Evolutionary conservation across 2,113 vertebrate genomes (phyloP).

Genomic region (Sterrhoptilus dennistouni): DNA sequence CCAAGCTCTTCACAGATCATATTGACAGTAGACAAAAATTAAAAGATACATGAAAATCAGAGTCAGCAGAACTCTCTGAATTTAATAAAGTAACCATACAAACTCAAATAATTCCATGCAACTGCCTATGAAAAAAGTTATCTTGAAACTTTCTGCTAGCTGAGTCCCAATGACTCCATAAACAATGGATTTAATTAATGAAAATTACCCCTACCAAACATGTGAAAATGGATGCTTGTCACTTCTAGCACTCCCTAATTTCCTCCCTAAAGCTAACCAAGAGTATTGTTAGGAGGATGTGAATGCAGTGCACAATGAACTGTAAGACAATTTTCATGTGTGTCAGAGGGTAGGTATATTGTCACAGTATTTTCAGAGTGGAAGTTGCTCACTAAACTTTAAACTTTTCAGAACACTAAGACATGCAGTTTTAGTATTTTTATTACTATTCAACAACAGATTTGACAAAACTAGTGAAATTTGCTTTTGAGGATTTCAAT

Average conservation of each 20-base stretch:
- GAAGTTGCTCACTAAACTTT: not conserved
- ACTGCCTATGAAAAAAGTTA: not conserved
- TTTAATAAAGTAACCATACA: constrained; percentile 43
- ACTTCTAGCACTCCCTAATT: constrained; percentile 38
- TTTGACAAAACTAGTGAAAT: not conserved
- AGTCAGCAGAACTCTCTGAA: constrained; percentile 49
- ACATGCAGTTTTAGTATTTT: not conserved
- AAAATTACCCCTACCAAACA: constrained; percentile 47
- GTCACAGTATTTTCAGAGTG: not conserved
- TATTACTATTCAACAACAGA: not conserved
- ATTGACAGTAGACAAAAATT: constrained; percentile 57
- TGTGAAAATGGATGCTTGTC: constrained; percentile 45
- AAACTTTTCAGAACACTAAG: not conserved
- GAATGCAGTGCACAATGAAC: not conserved
- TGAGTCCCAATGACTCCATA: constrained; percentile 37
- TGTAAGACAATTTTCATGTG: not conserved
- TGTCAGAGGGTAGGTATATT: not conserved
- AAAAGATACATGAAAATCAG: constrained; percentile 40
- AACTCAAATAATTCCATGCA: constrained; percentile 29
- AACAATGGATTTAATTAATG: constrained; percentile 67
- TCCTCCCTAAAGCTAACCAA: constrained; percentile 33
- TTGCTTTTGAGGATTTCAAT: not conserved
- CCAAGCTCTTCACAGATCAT: constrained; percentile 48
- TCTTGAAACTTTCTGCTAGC: constrained; percentile 51
- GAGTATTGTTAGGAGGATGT: not conserved